Evolutionary conservation across 2,113 vertebrate genomes (phyloP), one percentile per base, ranked within the genome.

Genomic region (Callipepla californica): DNA sequence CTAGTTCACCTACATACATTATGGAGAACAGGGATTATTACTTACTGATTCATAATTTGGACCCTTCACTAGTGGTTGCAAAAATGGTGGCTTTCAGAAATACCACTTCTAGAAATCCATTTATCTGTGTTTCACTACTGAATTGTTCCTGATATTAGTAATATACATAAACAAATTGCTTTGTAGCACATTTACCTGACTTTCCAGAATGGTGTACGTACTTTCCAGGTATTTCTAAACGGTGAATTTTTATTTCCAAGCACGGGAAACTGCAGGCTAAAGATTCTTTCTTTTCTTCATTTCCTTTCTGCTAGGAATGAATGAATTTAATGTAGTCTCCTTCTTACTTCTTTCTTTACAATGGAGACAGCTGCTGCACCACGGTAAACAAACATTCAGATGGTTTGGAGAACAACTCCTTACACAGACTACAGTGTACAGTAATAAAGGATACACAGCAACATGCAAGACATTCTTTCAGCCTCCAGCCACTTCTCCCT

Each of bases 331-430:
- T 26, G 9, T 28, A 17, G 23, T 66, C 2, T 78, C 19, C 44
- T 38, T 79, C 68, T 75, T 76, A 23, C 16, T 88, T 75, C 50
- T 25, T 34, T 21, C 59, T 85, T 91, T 89, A 82, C 57, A 82
- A 45, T 30, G 26, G 47, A 40, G 65, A 82, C 75, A 91, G 91
- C 75, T 93, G 77, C 53, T 76, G 70, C 63, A 23, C 85, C 30
- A 21, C 70, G 40, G 72, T 92, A 95, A 96, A 92, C 58, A 92
- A 76, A 30, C 5, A 51, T 57, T 95, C 68, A 83, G 67, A 89
- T 50, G 38, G 40, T 26, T 85, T 70, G 62, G 47, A 89, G 81
- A 87, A 76, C 42, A 92, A 21, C n/a, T 51, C 36, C 47, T 75
- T 0, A 1, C 15, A 76, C 51, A 87, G 61, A 17, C 69, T 83